Evolutionary conservation across 2,888 invertebrate genomes (phyloP).

Genomic region (Macrophya alboannulata): DNA sequence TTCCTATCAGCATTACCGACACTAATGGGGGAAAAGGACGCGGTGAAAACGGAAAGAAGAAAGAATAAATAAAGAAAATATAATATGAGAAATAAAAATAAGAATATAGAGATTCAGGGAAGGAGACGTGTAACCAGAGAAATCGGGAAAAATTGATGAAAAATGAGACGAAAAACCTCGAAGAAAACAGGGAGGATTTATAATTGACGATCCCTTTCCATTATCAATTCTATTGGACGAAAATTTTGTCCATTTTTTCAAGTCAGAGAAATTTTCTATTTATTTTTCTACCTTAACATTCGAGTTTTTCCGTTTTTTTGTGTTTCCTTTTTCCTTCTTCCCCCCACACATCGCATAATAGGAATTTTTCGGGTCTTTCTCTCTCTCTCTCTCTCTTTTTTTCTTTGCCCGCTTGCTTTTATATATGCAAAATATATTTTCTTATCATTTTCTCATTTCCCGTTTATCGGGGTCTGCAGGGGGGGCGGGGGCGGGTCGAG

Average conservation of each 20-base stretch:
- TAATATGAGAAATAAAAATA: neutral
- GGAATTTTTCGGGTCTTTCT: neutral
- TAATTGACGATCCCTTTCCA: constrained; percentile 72
- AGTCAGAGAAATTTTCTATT: constrained; percentile 60
- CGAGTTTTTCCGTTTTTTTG: no score
- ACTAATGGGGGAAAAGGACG: constrained; percentile 40
- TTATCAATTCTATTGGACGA: constrained; percentile 72
- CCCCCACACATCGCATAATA: neutral
- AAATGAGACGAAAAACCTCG: neutral
- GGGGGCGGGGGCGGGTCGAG: constrained; percentile 48
- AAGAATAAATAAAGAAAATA: constrained; percentile 19
- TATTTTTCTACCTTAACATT: no score
- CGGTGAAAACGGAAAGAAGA: neutral
- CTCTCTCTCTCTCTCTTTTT: neutral
- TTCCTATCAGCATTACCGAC: constrained; percentile 30
- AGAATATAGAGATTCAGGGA: no score
- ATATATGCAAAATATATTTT: constrained; percentile 63
- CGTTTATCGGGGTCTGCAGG: constrained; percentile 63
- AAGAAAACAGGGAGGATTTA: constrained; percentile 67
- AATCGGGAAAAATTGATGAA: neutral
- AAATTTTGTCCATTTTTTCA: constrained; percentile 62
- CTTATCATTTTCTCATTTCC: constrained; percentile 71
- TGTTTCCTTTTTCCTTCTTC: neutral
- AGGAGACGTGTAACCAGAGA: neutral
- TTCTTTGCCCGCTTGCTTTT: constrained; percentile 30